phyloP scores from a whole-genome alignment of 2,797 vertebrate species.

The Gambelia wislizenii region DNA sequence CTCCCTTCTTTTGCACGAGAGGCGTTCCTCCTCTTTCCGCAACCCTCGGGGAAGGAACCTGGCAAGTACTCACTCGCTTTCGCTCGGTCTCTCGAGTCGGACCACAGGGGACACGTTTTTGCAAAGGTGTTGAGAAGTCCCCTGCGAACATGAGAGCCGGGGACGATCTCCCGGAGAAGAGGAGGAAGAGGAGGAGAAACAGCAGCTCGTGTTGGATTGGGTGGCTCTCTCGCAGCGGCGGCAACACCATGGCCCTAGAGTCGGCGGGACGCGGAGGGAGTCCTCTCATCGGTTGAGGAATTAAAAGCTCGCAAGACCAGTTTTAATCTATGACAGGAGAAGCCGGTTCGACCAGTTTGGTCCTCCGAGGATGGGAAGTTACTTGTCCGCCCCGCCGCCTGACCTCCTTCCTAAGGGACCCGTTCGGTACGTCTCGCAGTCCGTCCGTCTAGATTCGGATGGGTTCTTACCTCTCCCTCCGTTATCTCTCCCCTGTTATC shows the following conservation, averaged over 20 bases:
- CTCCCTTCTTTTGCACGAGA: constrained; percentile 56
- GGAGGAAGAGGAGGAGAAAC: too few species aligned
- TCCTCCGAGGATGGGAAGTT: constrained; percentile 80
- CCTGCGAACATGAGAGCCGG: too few species aligned
- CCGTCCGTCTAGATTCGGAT: too few species aligned
- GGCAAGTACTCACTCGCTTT: too few species aligned
- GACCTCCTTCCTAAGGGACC: constrained; percentile 79
- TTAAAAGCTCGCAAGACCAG: constrained; percentile 71
- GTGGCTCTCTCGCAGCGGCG: too few species aligned
- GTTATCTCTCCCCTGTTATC: too few species aligned
- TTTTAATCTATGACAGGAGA: constrained; percentile 66
- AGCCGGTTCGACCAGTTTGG: constrained; percentile 72
- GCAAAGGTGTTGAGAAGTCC: too few species aligned
- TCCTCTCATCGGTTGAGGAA: constrained; percentile 68
- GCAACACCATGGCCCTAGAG: constrained; percentile 61
- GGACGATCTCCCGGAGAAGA: too few species aligned
- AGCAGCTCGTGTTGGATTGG: too few species aligned
- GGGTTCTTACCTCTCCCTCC: too few species aligned
- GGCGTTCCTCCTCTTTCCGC: constrained; percentile 76
- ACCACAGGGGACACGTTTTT: too few species aligned
- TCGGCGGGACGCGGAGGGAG: constrained; percentile 64
- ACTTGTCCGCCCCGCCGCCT: constrained; percentile 77
- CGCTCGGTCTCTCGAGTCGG: too few species aligned
- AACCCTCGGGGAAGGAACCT: constrained; percentile 56
- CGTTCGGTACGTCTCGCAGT: constrained; percentile 77